These are phyloP conservation scores for Sialis fuliginosa DNA, from an alignment of 2,888 invertebrate species.

Conservation along the genomic window DNA sequence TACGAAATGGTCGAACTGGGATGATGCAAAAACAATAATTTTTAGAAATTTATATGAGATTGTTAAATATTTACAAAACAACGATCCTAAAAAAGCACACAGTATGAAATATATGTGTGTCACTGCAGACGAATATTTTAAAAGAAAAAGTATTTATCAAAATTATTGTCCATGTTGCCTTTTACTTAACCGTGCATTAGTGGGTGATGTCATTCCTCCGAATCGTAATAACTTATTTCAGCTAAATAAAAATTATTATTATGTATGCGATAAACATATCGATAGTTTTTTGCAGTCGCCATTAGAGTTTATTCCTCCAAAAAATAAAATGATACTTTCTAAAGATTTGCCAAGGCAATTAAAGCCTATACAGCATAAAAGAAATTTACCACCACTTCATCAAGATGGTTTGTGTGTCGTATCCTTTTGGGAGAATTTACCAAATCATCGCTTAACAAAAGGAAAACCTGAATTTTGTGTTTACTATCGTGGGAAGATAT, in stretches of 20 bases:
- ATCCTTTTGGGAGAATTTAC: conserved; percentile 35
- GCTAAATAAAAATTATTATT: conserved; percentile 35
- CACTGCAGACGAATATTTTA: conserved; percentile 32
- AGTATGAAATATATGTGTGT: conserved; percentile 33
- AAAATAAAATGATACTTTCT: conserved; percentile 23
- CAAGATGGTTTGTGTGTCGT: conserved; percentile 41
- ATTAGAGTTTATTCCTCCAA: conserved; percentile 23
- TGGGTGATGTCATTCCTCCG: conserved; percentile 27
- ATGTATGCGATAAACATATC: conserved; percentile 38
- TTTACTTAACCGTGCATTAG: conserved; percentile 18
- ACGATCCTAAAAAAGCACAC: conserved; percentile 28
- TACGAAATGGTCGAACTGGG: conserved; percentile 37
- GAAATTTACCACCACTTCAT: conserved; percentile 17
- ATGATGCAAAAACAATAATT: conserved; percentile 23
- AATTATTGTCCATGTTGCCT: conserved; percentile 42
- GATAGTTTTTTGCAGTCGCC: conserved; percentile 28
- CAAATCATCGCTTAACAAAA: conserved; percentile 25
- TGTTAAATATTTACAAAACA: conserved; percentile 31
- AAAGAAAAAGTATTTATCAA: conserved; percentile 30
- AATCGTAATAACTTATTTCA: conserved; percentile 37
- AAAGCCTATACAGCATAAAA: conserved; percentile 8
- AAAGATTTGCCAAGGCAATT: conserved; percentile 26
- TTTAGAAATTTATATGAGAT: conserved; percentile 25
- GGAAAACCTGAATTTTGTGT: conserved; percentile 30
- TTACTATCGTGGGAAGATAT: conserved; percentile 29